These are phyloP conservation scores for Austrolebias charrua DNA, from an alignment of 2,797 vertebrate genomes.

Conservation along the genomic window DNA sequence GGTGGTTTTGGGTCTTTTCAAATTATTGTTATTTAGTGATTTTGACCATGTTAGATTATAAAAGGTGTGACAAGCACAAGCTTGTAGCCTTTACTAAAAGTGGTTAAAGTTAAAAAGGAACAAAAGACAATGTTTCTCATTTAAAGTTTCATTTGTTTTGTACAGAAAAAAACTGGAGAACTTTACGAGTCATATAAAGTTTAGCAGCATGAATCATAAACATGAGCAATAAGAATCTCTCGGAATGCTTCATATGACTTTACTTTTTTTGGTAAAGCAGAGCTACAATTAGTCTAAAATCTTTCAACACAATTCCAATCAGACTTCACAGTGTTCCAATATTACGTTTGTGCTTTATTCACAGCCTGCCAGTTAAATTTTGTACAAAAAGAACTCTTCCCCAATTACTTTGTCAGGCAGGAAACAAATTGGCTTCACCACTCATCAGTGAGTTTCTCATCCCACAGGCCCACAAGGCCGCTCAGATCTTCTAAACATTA, in stretches of 20 bases:
- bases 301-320: neutral
- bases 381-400: neutral
- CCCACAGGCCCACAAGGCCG: slow-evolving; percentile 4
- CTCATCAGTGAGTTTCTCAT: slow-evolving; percentile 7
- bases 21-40: too few relatives aligned
- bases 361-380: neutral
- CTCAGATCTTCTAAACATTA: slow-evolving; percentile 8
- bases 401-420: neutral
- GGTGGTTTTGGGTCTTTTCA: neutral
- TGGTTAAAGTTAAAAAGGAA: too few relatives aligned
- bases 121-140: too few relatives aligned
- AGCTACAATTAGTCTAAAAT: neutral
- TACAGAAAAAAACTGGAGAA: too few relatives aligned
- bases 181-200: neutral
- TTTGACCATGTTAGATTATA: too few relatives aligned
- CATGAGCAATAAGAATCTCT: too few relatives aligned
- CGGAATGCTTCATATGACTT: too few relatives aligned
- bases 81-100: too few relatives aligned
- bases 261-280: neutral
- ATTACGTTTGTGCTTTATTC: neutral
- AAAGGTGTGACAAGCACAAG: too few relatives aligned
- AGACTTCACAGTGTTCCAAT: neutral
- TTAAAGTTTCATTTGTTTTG: too few relatives aligned
- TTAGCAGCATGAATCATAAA: neutral
- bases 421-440: slow-evolving; percentile 11